Evolutionary conservation across 2,888 invertebrate species (phyloP).

Genomic region (Epistrophella euchroma): DNA sequence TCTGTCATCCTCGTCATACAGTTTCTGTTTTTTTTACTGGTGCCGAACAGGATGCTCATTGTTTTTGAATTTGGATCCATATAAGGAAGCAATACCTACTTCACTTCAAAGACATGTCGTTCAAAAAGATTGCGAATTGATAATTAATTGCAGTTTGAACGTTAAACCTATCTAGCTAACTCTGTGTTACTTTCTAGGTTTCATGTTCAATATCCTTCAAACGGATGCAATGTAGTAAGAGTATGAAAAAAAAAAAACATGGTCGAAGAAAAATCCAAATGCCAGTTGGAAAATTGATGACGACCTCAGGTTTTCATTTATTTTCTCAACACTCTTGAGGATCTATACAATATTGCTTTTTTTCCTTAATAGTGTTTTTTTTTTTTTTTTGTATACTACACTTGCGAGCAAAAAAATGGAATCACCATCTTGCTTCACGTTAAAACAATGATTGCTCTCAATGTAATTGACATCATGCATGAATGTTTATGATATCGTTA

Average conservation of each 20-base stretch:
- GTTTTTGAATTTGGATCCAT: constrained; percentile 42
- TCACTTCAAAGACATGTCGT: constrained; percentile 54
- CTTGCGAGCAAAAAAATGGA: too few species aligned
- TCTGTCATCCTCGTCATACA: neutral
- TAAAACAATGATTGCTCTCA: too few species aligned
- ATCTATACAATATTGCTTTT: constrained; percentile 20
- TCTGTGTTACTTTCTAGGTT: constrained; percentile 19
- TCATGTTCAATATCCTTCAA: constrained; percentile 20
- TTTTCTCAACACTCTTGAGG: constrained; percentile 66
- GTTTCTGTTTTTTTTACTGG: constrained; percentile 2
- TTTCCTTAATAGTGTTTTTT: neutral
- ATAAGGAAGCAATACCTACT: neutral
- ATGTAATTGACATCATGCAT: too few species aligned
- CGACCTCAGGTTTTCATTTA: constrained; percentile 73
- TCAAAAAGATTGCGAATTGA: constrained; percentile 64
- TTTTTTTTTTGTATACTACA: neutral
- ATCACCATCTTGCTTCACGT: too few species aligned
- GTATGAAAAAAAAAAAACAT: constrained; percentile 6
- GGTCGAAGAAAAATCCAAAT: constrained; percentile 51
- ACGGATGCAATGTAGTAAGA: constrained; percentile 28
- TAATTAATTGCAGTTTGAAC: constrained; percentile 68
- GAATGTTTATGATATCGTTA: too few species aligned
- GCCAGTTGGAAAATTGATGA: constrained; percentile 75
- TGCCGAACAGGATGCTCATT: constrained; percentile 44
- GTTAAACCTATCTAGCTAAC: constrained; percentile 6